phyloP scores from a whole-genome alignment of 2,797 vertebrate species.

The Enteromius fasciolatus region DNA sequence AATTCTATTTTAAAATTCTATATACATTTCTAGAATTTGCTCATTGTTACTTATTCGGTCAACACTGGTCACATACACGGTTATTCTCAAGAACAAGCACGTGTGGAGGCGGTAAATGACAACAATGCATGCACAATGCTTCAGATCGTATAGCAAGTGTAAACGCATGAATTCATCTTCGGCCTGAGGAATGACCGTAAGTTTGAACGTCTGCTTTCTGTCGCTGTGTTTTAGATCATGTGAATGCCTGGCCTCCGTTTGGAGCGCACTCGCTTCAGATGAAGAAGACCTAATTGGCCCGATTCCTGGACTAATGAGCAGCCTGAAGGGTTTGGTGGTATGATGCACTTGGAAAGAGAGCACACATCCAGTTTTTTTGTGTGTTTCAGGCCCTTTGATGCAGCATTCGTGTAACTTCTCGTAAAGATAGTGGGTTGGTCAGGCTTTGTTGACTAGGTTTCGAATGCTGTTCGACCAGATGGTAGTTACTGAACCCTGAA shows the following conservation, averaged over 20 bases:
- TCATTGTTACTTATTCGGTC: too few relatives aligned
- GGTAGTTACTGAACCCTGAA: conserved; percentile 18
- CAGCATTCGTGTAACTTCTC: conserved; percentile 14
- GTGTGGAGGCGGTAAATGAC: too few relatives aligned
- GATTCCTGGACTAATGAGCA: conserved; percentile 46
- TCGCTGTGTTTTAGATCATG: conserved; percentile 14
- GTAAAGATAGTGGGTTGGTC: background rate
- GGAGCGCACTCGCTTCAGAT: conserved; percentile 3
- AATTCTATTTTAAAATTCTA: too few relatives aligned
- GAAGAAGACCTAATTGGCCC: conserved; percentile 49
- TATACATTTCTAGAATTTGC: too few relatives aligned
- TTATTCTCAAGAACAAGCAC: too few relatives aligned
- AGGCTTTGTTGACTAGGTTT: conserved; percentile 30
- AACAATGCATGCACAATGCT: too few relatives aligned
- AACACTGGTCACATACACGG: too few relatives aligned
- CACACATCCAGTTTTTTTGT: conserved; percentile 16
- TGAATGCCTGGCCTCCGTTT: background rate
- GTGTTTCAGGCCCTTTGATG: conserved; percentile 19
- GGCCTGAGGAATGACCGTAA: background rate
- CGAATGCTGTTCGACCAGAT: conserved; percentile 7
- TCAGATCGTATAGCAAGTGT: too few relatives aligned
- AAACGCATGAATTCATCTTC: too few relatives aligned
- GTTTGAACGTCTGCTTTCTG: conserved; percentile 20
- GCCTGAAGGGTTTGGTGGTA: conserved; percentile 21
- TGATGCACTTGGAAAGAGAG: conserved; percentile 34